These are phyloP conservation scores for Hydropotes inermis DNA, from an alignment of 2,113 vertebrate genomes.

Conservation along the genomic window DNA sequence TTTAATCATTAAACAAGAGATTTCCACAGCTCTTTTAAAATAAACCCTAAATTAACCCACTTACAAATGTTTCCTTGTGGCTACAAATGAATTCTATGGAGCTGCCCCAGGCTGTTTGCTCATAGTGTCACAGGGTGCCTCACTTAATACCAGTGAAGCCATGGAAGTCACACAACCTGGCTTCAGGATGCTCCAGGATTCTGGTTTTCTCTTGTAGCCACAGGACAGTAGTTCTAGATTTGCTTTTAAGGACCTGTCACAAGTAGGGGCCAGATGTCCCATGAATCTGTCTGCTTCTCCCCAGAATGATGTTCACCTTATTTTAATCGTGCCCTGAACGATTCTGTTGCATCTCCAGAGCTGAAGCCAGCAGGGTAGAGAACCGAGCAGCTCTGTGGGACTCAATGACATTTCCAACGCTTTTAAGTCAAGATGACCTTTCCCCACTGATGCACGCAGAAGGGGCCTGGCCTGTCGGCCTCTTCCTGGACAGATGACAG, in stretches of 20 bases:
- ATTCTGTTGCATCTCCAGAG: not conserved
- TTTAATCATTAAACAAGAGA: not conserved
- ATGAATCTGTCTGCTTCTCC: not conserved
- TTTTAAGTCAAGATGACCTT: not conserved
- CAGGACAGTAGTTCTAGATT: not conserved
- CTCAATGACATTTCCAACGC: not conserved
- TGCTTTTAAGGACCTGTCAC: slow-evolving; percentile 30
- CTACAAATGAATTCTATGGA: not conserved
- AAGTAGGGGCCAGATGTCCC: not conserved
- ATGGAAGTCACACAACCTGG: not conserved
- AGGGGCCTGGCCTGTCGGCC: not conserved
- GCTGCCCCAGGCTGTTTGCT: not conserved
- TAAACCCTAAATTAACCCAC: not conserved
- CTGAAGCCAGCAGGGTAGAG: not conserved
- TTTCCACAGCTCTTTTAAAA: slow-evolving; percentile 33
- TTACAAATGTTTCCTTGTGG: not conserved
- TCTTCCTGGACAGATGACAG: not conserved
- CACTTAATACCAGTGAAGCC: not conserved
- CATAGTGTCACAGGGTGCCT: not conserved
- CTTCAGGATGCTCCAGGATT: slow-evolving; percentile 19
- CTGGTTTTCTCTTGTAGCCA: not conserved
- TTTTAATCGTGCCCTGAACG: not conserved
- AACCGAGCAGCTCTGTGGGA: not conserved
- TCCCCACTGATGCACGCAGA: fast-evolving
- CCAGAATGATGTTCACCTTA: not conserved